Evolutionary conservation across 2,888 invertebrate genomes (phyloP), one percentile per base, ranked within the genome.

Genomic region (Stenichneumon culpator): DNA sequence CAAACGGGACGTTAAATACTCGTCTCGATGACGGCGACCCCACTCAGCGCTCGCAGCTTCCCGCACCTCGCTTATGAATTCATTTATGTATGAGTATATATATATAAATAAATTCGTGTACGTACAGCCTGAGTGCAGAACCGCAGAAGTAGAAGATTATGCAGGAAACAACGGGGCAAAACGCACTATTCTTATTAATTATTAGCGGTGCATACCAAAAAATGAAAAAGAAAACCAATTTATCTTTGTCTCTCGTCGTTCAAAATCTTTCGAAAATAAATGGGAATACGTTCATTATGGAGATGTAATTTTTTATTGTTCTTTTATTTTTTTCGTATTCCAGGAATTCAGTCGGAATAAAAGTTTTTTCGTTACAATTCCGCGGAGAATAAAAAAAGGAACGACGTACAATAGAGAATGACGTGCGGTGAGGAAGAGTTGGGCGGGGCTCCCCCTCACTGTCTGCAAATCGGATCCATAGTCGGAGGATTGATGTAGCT

Each of bases 1-100:
- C 93, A 93, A 93, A 92, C 89, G 88, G 86, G 87, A 89, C 89
- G 89, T 90, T 90, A 88, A 90, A 88, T 87, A 83, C 86, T 83
- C 84, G 83, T 79, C 79, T 79, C 83, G 87, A 86, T 82, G 86
- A 85, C 87, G 79, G 87, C 86, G 86, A 86, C 86, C 87, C 73
- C 86, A 86, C 87, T 87, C 83, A 78, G 67, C 67, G 79, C 52
- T 74, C 70, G 60, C 47, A 22, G 60, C 72, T 57, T 69, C 79
- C 52, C 68, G 39, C 28, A 19, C 47, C 50, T 60, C 50, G 2
- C 16, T 7, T 22, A 60, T 70, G 19, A 68, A 78, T 78, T 57
- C 28, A 57, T 57, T 11, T 22, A 11, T 52, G 22, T 19, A 54
- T 39, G 39, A 39, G 39, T 3, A 22, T 22, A 22, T 22, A 54